A percentile compares a stretch with the other conserved stretches of the same genome.
phyloP scores from a whole-genome alignment of 1,140 invertebrate genomes.

The Drosophila malerkotliana region DNA sequence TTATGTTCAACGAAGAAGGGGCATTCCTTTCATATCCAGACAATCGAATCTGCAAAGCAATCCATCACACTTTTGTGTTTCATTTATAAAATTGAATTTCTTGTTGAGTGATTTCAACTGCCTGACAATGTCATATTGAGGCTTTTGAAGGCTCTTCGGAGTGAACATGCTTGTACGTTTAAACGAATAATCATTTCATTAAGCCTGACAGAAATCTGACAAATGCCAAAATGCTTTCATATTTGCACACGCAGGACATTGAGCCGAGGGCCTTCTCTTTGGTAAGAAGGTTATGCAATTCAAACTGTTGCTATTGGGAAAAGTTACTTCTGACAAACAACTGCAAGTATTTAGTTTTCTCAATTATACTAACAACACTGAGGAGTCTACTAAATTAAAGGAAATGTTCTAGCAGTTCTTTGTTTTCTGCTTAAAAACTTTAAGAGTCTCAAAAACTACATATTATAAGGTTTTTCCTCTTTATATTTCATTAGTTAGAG shows the following conservation, averaged over 20 bases:
- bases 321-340: slow-evolving; percentile 8
- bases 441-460: no score
- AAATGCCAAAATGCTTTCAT: slow-evolving; percentile 20
- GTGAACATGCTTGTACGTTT: slow-evolving; percentile 18
- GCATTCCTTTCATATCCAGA: slow-evolving; percentile 5
- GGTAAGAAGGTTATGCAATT: slow-evolving; percentile 16
- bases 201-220: slow-evolving; percentile 41
- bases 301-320: slow-evolving; percentile 3
- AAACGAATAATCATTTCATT: slow-evolving; percentile 40
- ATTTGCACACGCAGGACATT: not conserved
- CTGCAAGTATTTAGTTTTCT: not conserved
- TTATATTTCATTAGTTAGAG: not conserved
- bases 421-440: no score
- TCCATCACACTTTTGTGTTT: slow-evolving; percentile 29
- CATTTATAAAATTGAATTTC: slow-evolving; percentile 35
- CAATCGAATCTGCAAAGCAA: slow-evolving; percentile 27
- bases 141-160: slow-evolving; percentile 2
- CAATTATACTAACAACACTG: no score
- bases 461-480: no score
- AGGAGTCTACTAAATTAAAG: no score
- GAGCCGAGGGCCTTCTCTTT: not conserved
- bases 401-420: no score
- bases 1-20: slow-evolving; percentile 16
- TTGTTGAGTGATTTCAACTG: slow-evolving; percentile 12
- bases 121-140: slow-evolving; percentile 22